Base-by-base conservation (phyloP, 37 sponge, comb jelly and placozoan genomes). In the Oscarella lobularis region DNA sequence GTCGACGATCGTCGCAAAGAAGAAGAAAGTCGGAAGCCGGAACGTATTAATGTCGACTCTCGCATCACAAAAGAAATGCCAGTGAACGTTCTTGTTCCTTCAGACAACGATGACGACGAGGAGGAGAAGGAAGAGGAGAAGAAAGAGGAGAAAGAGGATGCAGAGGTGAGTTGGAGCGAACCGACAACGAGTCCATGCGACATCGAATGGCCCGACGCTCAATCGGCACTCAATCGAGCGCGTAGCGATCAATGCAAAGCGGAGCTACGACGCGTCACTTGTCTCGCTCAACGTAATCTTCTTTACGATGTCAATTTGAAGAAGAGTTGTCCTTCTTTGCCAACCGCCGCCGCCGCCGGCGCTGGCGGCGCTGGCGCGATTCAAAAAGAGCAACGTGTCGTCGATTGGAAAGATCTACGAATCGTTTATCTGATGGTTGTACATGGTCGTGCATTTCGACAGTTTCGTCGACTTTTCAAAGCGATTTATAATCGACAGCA, bases 401-500 rank as follows among this genome's bases (percentile, higher is more conserved):
- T n/a, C n/a, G n/a, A n/a, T n/a, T n/a, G n/a, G n/a, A n/a, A n/a
- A n/a, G n/a, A n/a, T n/a, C n/a, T n/a, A n/a, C 74, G 87, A 35
- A 77, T 94, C 20, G 81, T 88, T 73, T 94, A 81, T 40, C 67
- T 94, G 40, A 33, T 94, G n/a, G 81, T 83, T 2, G 73, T 94
- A 0, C 95, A 94, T 38, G 95, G 92, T 35, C 67, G 95, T 33
- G 92, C 88, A 1, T 36, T 85, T 2, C 81, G 93, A 1, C 95
- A 94, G 66, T 67, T 94, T 35, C 81, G 85, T 72, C 74, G 88
- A 39, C 68, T 94, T 72, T 82, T 94, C 79, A 94, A 85, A 67
- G 88, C 92, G 3, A 84, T 94, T 39, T 94, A 94, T 69, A 88
- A 94, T 75, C 36, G 39, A 0, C 85, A 87, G 60, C 91, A 94